Evolutionary conservation across 2,113 vertebrate species (phyloP).

Genomic region (Perccottus glenii): DNA sequence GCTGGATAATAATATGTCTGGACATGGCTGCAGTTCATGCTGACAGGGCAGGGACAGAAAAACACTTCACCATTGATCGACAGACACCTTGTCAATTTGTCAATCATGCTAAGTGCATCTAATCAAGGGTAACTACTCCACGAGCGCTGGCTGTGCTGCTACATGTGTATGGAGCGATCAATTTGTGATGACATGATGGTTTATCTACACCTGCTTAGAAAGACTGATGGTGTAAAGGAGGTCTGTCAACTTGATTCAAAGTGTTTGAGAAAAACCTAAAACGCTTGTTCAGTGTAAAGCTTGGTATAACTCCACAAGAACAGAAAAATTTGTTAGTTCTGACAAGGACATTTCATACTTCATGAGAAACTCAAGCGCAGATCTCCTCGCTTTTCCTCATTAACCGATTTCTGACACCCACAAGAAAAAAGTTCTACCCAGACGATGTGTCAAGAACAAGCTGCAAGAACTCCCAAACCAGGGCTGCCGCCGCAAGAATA

Average conservation of each 20-base stretch:
- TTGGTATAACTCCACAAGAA: too few relatives aligned
- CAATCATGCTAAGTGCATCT: conserved; percentile 72
- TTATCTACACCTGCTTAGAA: conserved; percentile 56
- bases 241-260: conserved; percentile 26
- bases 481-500: too few relatives aligned
- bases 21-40: conserved; percentile 48
- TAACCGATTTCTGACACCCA: too few relatives aligned
- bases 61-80: conserved; percentile 60
- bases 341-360: too few relatives aligned
- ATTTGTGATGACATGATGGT: conserved; percentile 63
- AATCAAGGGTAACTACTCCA: conserved; percentile 72
- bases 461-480: too few relatives aligned
- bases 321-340: too few relatives aligned
- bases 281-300: conserved; percentile 12
- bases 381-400: too few relatives aligned
- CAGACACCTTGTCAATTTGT: conserved; percentile 70
- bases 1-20: conserved; percentile 59
- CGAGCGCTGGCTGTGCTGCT: conserved; percentile 41
- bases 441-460: too few relatives aligned
- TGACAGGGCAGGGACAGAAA: conserved; percentile 46
- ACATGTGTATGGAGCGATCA: conserved; percentile 47
- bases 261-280: conserved; percentile 30
- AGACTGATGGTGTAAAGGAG: conserved; percentile 33
- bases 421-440: too few relatives aligned
- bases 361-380: too few relatives aligned